Base-by-base conservation (phyloP, 2,797 vertebrate genomes). In the Gymnothorax reevesii region DNA sequence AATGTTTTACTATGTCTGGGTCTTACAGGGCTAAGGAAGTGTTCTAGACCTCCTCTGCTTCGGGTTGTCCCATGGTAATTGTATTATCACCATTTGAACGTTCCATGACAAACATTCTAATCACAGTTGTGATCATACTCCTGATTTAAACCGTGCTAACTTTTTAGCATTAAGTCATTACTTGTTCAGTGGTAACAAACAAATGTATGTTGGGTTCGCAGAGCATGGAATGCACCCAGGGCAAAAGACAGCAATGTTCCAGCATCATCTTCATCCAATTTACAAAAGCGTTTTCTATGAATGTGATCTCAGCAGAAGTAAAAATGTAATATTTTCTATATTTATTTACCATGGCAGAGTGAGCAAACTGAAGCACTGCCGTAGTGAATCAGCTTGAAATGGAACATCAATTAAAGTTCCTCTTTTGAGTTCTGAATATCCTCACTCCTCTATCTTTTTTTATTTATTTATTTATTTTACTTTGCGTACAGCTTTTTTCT, bases 281-380 rank as follows among this genome's bases (percentile, higher is more conserved):
- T 64, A 64, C 7, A 64, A 20, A 15, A 22, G 17, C 12, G 6
- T 15, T 20, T 15, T 15, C 5, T 64, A 64, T 64, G 15, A 64
- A 64, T 6, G n/a, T 66, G 5, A 66, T 66, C 25, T 27, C 9
- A 71, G 69, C 12, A 71, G 33, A 27, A 71, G 25, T 71, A 71
- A 71, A 71, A 71, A 33, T 15, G 9, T 71, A 33, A 71, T 71
- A 33, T 49, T 77, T 3, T 49, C 33, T 52, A 17, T 13, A 77
- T 77, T 49, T 49, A 13, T 17, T 77, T 49, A 42, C 5, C 42
- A 12, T 15, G 5, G 25, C 25, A 33, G 33, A 77, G 42, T 73
- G 71, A 73, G 33, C 71, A 73, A 73, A 73, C 25, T 73, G 71
- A 73, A 73, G 42, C 71, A 73, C 71, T 15, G 25, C 71, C 71